phyloP scores from a whole-genome alignment of 1,140 invertebrate genomes.

The Amphibalanus amphitrite region DNA sequence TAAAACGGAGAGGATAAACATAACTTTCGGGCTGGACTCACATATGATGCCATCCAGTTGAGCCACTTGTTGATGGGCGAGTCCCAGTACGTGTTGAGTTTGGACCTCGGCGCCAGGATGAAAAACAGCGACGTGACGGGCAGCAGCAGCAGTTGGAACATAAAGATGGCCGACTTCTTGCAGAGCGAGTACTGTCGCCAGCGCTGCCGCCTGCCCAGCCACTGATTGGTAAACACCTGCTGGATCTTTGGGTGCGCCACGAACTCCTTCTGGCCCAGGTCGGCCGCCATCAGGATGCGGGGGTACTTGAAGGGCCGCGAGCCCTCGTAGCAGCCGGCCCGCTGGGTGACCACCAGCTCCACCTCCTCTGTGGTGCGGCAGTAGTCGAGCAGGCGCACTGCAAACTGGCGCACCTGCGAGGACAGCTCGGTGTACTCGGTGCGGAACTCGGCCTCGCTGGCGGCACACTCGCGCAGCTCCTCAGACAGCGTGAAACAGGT shows the following conservation, averaged over 20 bases:
- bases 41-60: not conserved
- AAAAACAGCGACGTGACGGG: not conserved
- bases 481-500: not conserved
- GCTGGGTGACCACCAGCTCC: not conserved
- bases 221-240: slow-evolving; percentile 29
- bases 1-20: not conserved
- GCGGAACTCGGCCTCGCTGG: not conserved
- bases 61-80: not conserved
- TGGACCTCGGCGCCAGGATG: not conserved
- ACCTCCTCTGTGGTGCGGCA: not conserved
- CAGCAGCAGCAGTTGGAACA: not conserved
- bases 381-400: not conserved
- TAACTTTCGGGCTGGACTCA: too few species aligned
- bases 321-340: not conserved
- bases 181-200: not conserved
- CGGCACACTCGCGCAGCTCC: not conserved
- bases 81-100: not conserved
- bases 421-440: not conserved
- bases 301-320: slow-evolving; percentile 30
- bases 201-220: not conserved
- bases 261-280: slow-evolving; percentile 52
- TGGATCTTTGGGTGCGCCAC: slow-evolving; percentile 55
- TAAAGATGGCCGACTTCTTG: not conserved
- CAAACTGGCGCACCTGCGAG: not conserved
- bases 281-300: slow-evolving; percentile 45